Conservation (phyloP, 2,888 invertebrate genomes). For the Rotaria magnacalcarata region DNA sequence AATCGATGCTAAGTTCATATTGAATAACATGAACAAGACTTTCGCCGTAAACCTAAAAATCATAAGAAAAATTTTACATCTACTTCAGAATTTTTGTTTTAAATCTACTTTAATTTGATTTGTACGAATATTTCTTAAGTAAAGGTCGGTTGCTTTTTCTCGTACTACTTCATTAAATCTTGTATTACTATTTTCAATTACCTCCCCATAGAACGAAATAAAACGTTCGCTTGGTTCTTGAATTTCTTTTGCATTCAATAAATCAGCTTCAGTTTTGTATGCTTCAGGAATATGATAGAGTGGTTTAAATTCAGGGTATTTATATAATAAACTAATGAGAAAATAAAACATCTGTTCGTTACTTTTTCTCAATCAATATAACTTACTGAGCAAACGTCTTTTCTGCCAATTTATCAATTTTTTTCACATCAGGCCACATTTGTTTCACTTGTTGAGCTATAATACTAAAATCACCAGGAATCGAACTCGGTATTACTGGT, state of each 20-base stretch:
- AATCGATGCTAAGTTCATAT: neutral
- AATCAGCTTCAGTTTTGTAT: constrained; percentile 12
- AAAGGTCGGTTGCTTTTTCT: neutral
- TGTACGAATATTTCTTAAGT: neutral
- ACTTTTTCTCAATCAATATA: neutral
- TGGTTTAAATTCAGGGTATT: neutral
- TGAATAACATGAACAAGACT: neutral
- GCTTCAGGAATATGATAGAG: neutral
- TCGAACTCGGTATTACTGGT: neutral
- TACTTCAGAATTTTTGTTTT: too few species aligned
- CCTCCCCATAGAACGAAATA: neutral
- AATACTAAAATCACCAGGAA: neutral
- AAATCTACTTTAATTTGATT: neutral
- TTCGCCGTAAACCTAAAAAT: neutral
- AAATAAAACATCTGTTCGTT: neutral
- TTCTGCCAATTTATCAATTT: neutral
- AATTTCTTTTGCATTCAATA: neutral
- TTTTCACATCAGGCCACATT: neutral
- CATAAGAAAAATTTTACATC: neutral
- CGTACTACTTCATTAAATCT: neutral
- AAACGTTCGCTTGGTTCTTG: neutral
- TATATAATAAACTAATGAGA: neutral
- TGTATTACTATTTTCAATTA: neutral
- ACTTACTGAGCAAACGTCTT: constrained; percentile 27
- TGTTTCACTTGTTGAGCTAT: neutral